Conservation (phyloP, 2,888 invertebrate species). For the Troilus luridus region DNA sequence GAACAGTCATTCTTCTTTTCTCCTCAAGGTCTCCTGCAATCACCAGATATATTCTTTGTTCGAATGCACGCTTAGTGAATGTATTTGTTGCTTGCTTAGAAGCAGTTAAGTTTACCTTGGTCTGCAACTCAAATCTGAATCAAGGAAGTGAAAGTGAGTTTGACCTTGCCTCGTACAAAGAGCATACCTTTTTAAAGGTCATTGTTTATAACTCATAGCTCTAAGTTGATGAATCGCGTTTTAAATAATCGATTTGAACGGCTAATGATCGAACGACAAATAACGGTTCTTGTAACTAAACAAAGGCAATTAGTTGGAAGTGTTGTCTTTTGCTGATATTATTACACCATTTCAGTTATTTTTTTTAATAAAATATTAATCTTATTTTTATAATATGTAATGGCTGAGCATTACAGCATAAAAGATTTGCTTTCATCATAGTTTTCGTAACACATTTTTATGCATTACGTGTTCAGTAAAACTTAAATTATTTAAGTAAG, state of each 20-base stretch:
- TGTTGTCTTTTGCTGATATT: too few species aligned
- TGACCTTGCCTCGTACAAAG: slow-evolving; percentile 52
- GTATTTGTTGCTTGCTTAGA: background rate
- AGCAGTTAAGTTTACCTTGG: slow-evolving; percentile 53
- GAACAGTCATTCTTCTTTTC: background rate
- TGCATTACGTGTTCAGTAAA: too few species aligned
- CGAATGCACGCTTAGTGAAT: background rate
- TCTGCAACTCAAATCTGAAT: slow-evolving; percentile 44
- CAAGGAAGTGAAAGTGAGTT: slow-evolving; percentile 55
- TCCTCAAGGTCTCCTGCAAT: background rate
- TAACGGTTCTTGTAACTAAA: background rate
- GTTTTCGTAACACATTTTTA: too few species aligned
- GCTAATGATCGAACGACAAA: background rate
- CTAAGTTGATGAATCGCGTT: slow-evolving; percentile 1
- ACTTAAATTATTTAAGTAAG: too few species aligned
- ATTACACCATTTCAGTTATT: too few species aligned
- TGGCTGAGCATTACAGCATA: too few species aligned
- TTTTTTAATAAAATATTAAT: too few species aligned
- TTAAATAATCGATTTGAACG: slow-evolving; percentile 3
- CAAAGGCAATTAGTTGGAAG: background rate
- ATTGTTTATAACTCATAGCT: slow-evolving; percentile 21
- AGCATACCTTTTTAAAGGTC: slow-evolving; percentile 53
- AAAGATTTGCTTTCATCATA: too few species aligned
- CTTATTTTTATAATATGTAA: too few species aligned
- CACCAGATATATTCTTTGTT: background rate